Conservation (phyloP, 2,888 invertebrate species). For the Epinotia bilunana region DNA sequence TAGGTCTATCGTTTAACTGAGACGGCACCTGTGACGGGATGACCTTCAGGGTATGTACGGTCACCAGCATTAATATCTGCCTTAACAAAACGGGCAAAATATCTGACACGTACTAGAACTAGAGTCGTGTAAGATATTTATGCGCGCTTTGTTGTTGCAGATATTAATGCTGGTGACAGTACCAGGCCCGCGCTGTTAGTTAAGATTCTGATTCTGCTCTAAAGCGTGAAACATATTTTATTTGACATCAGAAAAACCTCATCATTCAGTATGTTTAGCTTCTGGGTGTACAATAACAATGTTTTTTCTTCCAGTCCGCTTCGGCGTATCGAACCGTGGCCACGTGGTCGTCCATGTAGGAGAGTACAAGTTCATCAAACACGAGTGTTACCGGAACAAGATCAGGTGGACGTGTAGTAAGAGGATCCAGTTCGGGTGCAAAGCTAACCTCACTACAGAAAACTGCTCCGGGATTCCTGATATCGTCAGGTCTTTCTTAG, state of each 20-base stretch:
- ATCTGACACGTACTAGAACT: too few relatives aligned
- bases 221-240: background rate
- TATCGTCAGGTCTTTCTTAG: conserved; percentile 68
- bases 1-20: too few relatives aligned
- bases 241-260: background rate
- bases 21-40: too few relatives aligned
- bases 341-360: conserved; percentile 69
- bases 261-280: background rate
- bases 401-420: conserved; percentile 77
- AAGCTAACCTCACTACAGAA: conserved; percentile 66
- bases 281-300: background rate
- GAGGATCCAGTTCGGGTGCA: conserved; percentile 68
- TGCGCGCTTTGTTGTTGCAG: too few relatives aligned
- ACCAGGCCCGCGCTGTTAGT: too few relatives aligned
- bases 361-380: conserved; percentile 74
- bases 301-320: conserved; percentile 64
- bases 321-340: conserved; percentile 73
- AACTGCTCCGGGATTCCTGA: conserved; percentile 53
- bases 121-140: too few relatives aligned
- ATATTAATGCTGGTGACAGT: too few relatives aligned
- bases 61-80: too few relatives aligned
- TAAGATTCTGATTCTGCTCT: background rate
- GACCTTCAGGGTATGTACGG: too few relatives aligned
- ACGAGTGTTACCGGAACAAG: conserved; percentile 72
- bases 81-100: too few relatives aligned